Evolutionary conservation across 92 coral and sea anemone species (phyloP).

Genomic region (Ricordea florida): DNA sequence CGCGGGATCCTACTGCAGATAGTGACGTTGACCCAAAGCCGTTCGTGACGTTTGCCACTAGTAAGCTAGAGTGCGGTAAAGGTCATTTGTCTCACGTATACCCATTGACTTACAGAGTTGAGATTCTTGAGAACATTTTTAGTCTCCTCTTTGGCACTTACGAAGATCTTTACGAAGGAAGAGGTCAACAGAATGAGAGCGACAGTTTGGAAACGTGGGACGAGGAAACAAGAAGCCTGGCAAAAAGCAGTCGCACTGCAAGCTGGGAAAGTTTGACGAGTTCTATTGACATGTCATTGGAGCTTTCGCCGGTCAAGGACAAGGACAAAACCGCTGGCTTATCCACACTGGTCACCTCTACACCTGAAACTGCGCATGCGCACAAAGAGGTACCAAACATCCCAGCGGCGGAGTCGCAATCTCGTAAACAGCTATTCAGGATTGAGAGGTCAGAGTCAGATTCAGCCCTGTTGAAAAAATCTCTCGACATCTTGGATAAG

Average conservation of each 20-base stretch:
- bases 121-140: conserved; percentile 86
- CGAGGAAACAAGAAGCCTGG: conserved; percentile 80
- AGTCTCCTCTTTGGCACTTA: conserved; percentile 90
- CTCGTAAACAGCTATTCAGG: conserved; percentile 63
- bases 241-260: conserved; percentile 82
- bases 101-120: conserved; percentile 89
- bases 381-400: background rate
- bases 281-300: conserved; percentile 64
- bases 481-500: background rate
- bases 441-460: conserved; percentile 39
- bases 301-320: conserved; percentile 54
- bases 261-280: conserved; percentile 93
- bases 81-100: conserved; percentile 73
- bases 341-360: background rate
- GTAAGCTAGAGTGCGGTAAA: conserved; percentile 65
- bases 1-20: background rate
- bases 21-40: background rate
- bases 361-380: conserved; percentile 21
- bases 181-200: conserved; percentile 75
- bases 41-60: background rate
- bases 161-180: conserved; percentile 79
- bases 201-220: conserved; percentile 89
- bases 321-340: conserved; percentile 28
- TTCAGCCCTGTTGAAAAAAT: conserved; percentile 5
- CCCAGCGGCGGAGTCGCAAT: conserved; percentile 7